phyloP scores from a whole-genome alignment of 2,113 vertebrate species.

The Numenius arquata region DNA sequence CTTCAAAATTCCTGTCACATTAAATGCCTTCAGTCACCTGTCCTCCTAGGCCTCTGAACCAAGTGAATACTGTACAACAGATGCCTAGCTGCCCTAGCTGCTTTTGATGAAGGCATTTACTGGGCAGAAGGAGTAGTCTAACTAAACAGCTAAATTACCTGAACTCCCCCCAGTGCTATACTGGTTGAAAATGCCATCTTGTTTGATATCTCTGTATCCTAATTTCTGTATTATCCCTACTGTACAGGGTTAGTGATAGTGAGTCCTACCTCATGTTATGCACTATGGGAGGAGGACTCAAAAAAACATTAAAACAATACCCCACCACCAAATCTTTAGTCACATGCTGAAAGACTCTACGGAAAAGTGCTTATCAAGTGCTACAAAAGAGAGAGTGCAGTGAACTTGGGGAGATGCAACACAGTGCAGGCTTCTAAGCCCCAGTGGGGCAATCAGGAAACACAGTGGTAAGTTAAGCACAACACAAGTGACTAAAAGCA shows the following conservation, averaged over 20 bases:
- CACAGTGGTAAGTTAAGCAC: not conserved
- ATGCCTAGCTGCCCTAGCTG: not conserved
- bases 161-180: no score
- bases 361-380: not conserved
- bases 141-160: not conserved
- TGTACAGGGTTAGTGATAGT: not conserved
- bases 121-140: not conserved
- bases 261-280: not conserved
- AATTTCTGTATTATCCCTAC: not conserved
- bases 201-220: not conserved
- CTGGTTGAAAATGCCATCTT: not conserved
- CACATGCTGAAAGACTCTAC: not conserved
- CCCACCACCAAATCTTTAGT: not conserved
- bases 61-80: not conserved
- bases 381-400: not conserved
- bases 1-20: no score
- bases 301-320: not conserved
- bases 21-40: no score
- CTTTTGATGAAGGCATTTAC: not conserved
- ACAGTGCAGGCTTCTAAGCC: not conserved
- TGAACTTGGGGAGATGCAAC: not conserved
- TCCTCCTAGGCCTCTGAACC: no score
- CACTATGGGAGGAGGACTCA: not conserved
- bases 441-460: not conserved
- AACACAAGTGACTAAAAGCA: not conserved